Evolutionary conservation across 2,113 vertebrate species (phyloP), one percentile per base, ranked within the genome.

Genomic region (Oreochromis aureus): DNA sequence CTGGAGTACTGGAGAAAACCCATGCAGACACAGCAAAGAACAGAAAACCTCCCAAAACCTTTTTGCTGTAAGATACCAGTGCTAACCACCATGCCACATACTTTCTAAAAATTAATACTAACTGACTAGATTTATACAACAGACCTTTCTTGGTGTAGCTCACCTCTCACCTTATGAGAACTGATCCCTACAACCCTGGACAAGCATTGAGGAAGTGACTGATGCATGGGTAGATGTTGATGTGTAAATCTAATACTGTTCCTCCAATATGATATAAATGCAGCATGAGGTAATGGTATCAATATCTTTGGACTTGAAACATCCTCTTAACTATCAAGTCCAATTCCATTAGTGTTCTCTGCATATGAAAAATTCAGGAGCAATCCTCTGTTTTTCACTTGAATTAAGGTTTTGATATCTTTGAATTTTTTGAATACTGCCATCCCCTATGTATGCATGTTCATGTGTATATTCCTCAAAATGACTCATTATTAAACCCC

Each of bases 401-500:
- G 16, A 78, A 78, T 32, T 6, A 51, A n/a, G 6, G 44, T 3
- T 78, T 78, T 78, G 46, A 51, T 32, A 27, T 1, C 24, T 78
- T 78, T 32, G 15, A 32, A 32, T 61, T 82, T 53, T 53, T 59
- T 59, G 19, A 44, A 55, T 78, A 53, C 13, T 16, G n/a, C 12
- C 13, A n/a, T 34, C 22, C 30, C 54, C 10, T 6, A 7, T 41
- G n/a, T 36, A 6, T 11, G 19, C n/a, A 19, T 11, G 9, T 53
- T 34, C 27, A 53, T 54, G 13, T 71, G 32, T 54, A n/a, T 56
- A 53, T 73, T 51, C 69, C 86, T 93, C 86, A 89, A 73, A 34
- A 53, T 30, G 16, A 86, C 83, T 83, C 89, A 76, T 84, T 91
- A 84, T 90, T 86, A 86, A 92, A 92, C 92, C 87, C 92, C 80